These are phyloP conservation scores for Bugulina stolonifera DNA, from an alignment of 2,888 invertebrate species.

Conservation along the genomic window DNA sequence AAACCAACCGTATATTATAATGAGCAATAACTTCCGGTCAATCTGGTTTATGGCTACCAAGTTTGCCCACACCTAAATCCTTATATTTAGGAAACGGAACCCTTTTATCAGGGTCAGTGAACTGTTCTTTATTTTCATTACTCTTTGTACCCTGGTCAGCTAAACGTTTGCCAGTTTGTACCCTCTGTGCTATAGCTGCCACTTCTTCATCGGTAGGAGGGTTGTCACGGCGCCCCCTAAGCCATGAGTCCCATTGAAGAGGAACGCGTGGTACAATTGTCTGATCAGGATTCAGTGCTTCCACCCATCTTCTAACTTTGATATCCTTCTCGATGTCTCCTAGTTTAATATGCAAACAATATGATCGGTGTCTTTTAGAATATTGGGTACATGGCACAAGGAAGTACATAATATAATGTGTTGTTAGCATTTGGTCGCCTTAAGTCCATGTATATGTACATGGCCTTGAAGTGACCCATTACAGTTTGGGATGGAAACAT, in stretches of 20 bases:
- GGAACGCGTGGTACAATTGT: not conserved
- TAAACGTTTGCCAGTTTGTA: not conserved
- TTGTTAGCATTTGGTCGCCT: no score
- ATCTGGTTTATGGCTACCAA: not conserved
- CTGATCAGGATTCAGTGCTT: not conserved
- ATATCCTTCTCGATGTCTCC: not conserved
- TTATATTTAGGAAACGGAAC: not conserved
- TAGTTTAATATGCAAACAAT: not conserved
- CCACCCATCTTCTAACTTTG: not conserved
- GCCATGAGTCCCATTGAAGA: slow-evolving; percentile 16
- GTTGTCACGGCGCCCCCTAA: not conserved
- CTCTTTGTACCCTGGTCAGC: not conserved
- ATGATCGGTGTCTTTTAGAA: not conserved
- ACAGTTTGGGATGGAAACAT: not conserved
- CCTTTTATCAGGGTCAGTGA: not conserved
- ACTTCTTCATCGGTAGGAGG: not conserved
- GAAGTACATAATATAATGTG: not conserved
- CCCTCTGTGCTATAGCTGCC: not conserved
- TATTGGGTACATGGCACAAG: not conserved
- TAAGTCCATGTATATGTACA: not conserved
- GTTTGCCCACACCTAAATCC: not conserved
- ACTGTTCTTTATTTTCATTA: not conserved
- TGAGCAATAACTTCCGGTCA: no score
- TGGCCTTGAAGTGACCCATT: not conserved
- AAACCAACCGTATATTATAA: no score